Conservation (phyloP, 2,113 vertebrate genomes). For the Sphyrna mokarran region DNA sequence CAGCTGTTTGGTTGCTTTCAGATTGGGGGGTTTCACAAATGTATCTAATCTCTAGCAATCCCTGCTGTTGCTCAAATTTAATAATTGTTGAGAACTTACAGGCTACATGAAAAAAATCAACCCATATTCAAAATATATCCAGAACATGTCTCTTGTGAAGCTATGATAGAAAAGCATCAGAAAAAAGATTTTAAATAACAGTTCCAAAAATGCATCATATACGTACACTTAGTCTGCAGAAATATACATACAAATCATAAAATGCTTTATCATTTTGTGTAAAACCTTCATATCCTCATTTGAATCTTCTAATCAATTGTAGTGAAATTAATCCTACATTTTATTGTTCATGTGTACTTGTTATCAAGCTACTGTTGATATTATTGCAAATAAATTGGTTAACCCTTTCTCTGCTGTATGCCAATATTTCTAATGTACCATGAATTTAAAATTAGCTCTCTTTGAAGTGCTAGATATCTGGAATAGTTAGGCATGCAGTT, state of each 20-base stretch:
- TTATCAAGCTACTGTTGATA: not conserved
- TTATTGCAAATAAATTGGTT: not conserved
- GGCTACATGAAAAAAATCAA: not conserved
- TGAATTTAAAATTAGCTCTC: not conserved
- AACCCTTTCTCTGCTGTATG: not conserved
- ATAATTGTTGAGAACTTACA: not conserved
- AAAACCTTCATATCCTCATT: not conserved
- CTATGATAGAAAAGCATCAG: not conserved
- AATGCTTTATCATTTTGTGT: not conserved
- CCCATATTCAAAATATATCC: not conserved
- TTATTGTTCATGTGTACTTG: not conserved
- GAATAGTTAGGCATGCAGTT: not conserved
- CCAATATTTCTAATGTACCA: not conserved
- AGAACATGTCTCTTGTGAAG: not conserved
- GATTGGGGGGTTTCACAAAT: not conserved
- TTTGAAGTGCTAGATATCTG: not conserved
- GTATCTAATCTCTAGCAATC: not conserved
- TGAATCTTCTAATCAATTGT: not conserved
- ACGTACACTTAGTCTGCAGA: not conserved
- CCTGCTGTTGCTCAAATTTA: not conserved
- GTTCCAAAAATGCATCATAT: not conserved
- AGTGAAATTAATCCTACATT: slow-evolving; percentile 10
- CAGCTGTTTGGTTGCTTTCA: not conserved
- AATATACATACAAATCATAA: slow-evolving; percentile 7
- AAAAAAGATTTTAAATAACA: slow-evolving; percentile 7